These are phyloP conservation scores for Telmatochromis sp. DNA, from an alignment of 2,113 vertebrate species.

Conservation along the genomic window DNA sequence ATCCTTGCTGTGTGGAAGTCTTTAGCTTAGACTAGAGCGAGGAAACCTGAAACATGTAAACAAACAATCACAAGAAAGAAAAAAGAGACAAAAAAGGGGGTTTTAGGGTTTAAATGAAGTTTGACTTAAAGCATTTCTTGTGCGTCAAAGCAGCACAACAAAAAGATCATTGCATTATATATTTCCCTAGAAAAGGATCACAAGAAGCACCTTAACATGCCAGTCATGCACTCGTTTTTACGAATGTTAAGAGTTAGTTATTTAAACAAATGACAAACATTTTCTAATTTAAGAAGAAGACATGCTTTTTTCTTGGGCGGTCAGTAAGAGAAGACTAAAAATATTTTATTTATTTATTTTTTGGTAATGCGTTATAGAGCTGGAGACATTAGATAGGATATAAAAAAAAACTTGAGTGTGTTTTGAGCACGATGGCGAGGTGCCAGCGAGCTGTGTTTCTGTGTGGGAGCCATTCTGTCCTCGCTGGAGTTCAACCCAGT, in stretches of 20 bases:
- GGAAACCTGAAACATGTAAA: neutral
- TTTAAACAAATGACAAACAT: neutral
- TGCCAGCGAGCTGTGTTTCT: constrained; percentile 1
- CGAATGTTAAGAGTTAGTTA: neutral
- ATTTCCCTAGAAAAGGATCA: neutral
- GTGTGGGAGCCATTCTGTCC: constrained; percentile 21
- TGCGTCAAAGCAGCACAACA: neutral
- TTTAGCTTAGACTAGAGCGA: neutral
- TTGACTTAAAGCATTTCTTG: neutral
- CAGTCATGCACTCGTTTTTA: neutral
- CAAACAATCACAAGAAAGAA: neutral
- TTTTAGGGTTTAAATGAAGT: neutral
- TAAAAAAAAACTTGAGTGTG: neutral
- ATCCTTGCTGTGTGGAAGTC: neutral
- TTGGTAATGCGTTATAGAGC: neutral
- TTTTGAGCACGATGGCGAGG: neutral
- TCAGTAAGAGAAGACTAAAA: neutral
- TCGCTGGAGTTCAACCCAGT: neutral
- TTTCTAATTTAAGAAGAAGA: neutral
- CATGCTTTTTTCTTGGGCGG: neutral
- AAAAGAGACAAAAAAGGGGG: neutral
- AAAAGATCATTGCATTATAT: neutral
- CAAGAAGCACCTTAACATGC: neutral
- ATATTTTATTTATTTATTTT: neutral
- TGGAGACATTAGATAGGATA: neutral